Base-by-base conservation (phyloP, 2,888 invertebrate species). In the Petrolisthes manimaculis region DNA sequence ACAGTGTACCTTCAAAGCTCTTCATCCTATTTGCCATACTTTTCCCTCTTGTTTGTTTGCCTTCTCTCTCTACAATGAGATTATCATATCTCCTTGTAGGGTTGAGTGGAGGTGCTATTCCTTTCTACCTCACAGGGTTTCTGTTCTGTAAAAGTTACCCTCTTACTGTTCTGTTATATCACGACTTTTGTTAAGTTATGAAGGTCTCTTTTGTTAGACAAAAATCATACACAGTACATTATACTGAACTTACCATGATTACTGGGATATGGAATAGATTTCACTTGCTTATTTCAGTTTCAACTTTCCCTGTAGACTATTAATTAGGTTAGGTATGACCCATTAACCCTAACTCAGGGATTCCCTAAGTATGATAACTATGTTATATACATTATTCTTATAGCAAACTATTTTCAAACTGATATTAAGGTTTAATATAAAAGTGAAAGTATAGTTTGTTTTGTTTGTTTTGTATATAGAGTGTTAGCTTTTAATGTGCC, bases 321-420 rank as follows among this genome's bases (percentile, higher is more conserved):
- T 67, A 14, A 67, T n/a, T 74, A 18, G 37, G 37, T 37, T 37
- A 37, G 37, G 37, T 37, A 61, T 69, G 74, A 83, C 74, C 75
- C 83, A 83, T 54, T 83, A 83, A 84, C 56, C 77, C 77, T 77
- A 56, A 74, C 83, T 83, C 84, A 84, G 84, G 84, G 84, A 84
- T 84, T 84, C 74, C 84, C 84, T n/a, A 84, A 77, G 77, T 84
- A 84, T 84, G 61, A 71, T 77, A 82, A 79, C 55, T 82, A 82
- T 82, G 69, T 84, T 79, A n/a, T 18, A 79, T 79, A 54, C 9
- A 77, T 84, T 84, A 84, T 74, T 56, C 37, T 84, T 51, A 54
- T 56, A 84, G 84, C n/a, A 61, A 61, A 21, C 71, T 77, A 56
- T 54, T 77, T 75, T 77, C 61, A 84, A 77, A 24, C 55, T 51